Evolutionary conservation across 2,797 vertebrate species (phyloP), one percentile per base, ranked within the genome.

Genomic region (Falco naumanni): DNA sequence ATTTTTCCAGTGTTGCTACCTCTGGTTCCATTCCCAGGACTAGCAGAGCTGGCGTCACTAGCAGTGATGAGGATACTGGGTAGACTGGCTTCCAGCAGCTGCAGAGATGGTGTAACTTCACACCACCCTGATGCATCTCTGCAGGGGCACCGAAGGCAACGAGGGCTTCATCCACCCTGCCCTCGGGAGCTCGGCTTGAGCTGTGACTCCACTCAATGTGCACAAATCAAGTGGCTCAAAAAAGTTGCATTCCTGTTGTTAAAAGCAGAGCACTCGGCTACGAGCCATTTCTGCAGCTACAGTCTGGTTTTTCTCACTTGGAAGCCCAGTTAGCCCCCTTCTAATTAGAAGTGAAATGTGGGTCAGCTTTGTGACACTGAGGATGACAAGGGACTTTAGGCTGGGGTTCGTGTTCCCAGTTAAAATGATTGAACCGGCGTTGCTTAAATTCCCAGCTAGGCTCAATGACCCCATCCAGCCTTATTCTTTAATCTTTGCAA

Each of bases 341-440:
- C 31, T 90, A 91, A 91, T 95, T 90, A 94, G 91, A 78, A 2
- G 1, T 75, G 79, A 91, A 91, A 86, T 65, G 22, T 81, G 41
- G 85, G 76, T 91, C 91, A 86, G 41, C 64, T 90, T 71, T 53
- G 57, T 84, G 75, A 22, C 37, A 39, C 61, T 29, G 72, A 68
- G 61, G 50, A 68, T 54, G 71, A 17, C 0, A 0, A n/a, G 69
- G 48, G 51, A 89, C 13, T 81, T 93, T 5, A 87, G 59, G 59
- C 17, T 82, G 70, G 11, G 2, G 3, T 21, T 91, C 54, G 39
- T 71, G 11, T 75, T 87, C 34, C 34, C 51, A 65, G 47, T 26
- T 76, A 74, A 79, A 92, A 84, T 76, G 37, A 61, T 72, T 90
- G 69, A 84, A 17, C 11, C 20, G 26, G 14, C 43, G 51, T 33